A percentile compares a stretch with the other conserved stretches of the same genome.
Evolutionary conservation across 2,888 invertebrate species (phyloP).

Genomic region (Rhogogaster chlorosoma): DNA sequence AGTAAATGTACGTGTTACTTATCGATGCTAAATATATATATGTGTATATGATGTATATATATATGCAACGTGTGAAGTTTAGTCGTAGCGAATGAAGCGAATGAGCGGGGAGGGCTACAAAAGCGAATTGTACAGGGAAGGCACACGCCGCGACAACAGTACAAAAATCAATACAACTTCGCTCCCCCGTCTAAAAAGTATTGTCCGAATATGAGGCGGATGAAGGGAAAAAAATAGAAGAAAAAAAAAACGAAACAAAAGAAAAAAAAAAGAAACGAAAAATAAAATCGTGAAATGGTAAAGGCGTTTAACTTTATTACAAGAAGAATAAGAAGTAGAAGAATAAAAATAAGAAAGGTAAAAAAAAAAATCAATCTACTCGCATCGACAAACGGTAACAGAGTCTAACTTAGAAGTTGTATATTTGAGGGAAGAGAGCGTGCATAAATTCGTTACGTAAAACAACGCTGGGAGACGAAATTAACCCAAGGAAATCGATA

Average conservation of each 20-base stretch:
- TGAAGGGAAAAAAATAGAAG: neutral
- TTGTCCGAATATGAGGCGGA: conserved; percentile 52
- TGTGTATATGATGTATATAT: neutral
- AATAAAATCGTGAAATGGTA: neutral
- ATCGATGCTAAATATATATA: neutral
- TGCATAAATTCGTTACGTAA: conserved; percentile 50
- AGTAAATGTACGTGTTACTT: neutral
- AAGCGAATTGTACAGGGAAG: conserved; percentile 45
- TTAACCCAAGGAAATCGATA: conserved; percentile 52
- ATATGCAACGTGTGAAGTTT: conserved; percentile 35
- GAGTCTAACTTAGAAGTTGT: neutral
- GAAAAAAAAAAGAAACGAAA: neutral
- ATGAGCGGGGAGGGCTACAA: conserved; percentile 40
- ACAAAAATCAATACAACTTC: conserved; percentile 64
- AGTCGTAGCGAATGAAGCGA: conserved; percentile 35
- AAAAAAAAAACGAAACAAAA: conserved; percentile 13
- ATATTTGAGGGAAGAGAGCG: conserved; percentile 38
- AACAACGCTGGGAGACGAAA: conserved; percentile 48
- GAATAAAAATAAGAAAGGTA: neutral
- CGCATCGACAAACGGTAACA: conserved; percentile 5
- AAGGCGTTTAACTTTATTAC: conserved; percentile 13
- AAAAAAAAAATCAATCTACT: conserved; percentile 8
- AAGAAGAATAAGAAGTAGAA: conserved; percentile 10
- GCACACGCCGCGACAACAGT: conserved; percentile 59
- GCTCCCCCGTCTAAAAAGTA: conserved; percentile 41